phyloP scores from a whole-genome alignment of 2,113 vertebrate species.

The Oceanodroma tethys region DNA sequence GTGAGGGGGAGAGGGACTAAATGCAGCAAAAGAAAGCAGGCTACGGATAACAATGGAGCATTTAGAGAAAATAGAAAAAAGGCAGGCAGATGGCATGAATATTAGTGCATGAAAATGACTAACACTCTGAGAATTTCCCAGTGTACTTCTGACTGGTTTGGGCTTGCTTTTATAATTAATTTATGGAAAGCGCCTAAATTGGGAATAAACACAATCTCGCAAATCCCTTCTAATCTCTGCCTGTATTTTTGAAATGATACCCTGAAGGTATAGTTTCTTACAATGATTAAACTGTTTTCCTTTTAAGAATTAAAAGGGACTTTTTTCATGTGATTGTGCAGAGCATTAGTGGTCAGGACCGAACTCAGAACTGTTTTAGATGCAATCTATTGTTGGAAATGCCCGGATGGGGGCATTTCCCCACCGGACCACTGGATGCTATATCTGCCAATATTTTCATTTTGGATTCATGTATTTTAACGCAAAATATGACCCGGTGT shows the following conservation, averaged over 20 bases:
- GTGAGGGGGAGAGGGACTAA: neutral
- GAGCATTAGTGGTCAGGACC: neutral
- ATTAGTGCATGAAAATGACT: constrained; percentile 69
- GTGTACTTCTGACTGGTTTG: constrained; percentile 46
- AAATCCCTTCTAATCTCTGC: constrained; percentile 70
- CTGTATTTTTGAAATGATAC: constrained; percentile 33
- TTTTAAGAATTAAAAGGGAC: constrained; percentile 42
- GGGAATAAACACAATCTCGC: constrained; percentile 64
- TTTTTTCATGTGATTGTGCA: neutral
- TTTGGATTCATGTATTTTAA: neutral
- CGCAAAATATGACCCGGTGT: neutral
- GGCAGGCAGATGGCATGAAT: constrained; percentile 66
- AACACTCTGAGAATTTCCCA: constrained; percentile 69
- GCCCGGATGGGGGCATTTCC: neutral
- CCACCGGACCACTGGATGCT: neutral
- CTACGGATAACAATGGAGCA: neutral
- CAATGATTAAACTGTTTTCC: constrained; percentile 60
- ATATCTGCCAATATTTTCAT: neutral
- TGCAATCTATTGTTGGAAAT: neutral
- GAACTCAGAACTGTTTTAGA: neutral
- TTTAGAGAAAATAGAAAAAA: neutral
- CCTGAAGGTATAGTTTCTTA: constrained; percentile 57
- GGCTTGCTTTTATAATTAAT: constrained; percentile 69
- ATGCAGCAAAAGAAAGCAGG: neutral
- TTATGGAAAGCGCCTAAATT: constrained; percentile 72